Evolutionary conservation across 2,888 invertebrate genomes (phyloP).

Genomic region (Plebejus melissa): DNA sequence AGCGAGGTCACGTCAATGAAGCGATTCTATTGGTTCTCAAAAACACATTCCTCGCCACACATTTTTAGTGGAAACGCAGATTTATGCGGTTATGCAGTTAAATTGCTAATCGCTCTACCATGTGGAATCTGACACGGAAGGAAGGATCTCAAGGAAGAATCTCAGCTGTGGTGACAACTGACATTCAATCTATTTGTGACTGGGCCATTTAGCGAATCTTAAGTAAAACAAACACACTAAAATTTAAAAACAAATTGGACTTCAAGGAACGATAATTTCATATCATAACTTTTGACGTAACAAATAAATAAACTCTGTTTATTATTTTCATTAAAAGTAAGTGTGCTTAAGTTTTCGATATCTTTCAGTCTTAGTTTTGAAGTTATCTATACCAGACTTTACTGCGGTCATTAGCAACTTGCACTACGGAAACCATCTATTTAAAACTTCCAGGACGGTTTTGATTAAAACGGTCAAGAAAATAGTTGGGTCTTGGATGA

Average conservation of each 20-base stretch:
- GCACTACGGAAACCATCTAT: neutral
- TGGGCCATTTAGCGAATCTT: no score
- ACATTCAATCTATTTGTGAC: no score
- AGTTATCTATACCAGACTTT: conserved; percentile 6
- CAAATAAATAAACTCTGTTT: neutral
- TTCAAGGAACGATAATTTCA: neutral
- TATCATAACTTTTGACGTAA: neutral
- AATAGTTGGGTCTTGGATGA: neutral
- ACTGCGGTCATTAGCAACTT: neutral
- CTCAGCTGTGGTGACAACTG: no score
- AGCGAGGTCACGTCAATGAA: no score
- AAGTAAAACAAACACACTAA: no score
- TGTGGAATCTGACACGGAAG: no score
- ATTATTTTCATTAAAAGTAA: neutral
- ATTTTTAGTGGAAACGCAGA: no score
- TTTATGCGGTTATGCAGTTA: no score
- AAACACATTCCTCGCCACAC: no score
- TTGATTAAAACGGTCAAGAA: neutral
- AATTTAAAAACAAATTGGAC: neutral
- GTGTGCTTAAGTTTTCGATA: neutral
- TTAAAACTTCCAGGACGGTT: neutral
- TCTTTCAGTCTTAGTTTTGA: conserved; percentile 4
- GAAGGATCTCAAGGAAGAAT: no score
- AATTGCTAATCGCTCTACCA: no score
- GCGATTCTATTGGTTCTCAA: no score